Percentiles rank a stretch among this genome's conserved stretches.
Evolutionary conservation across 2,888 invertebrate species (phyloP).

Genomic region (Sinelater perroti): DNA sequence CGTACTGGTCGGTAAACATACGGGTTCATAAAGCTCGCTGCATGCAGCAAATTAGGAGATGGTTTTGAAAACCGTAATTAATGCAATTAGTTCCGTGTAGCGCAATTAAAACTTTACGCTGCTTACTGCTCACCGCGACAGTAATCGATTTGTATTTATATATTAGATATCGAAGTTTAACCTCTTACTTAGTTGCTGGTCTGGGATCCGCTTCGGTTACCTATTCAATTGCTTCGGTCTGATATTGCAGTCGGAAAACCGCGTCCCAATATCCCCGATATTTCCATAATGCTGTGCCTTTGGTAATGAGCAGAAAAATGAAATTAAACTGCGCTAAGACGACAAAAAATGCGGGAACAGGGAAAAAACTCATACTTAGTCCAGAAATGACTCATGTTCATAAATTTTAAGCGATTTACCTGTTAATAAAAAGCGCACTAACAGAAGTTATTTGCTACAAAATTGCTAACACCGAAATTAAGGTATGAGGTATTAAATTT

Average conservation of each 20-base stretch:
- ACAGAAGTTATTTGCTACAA: too few relatives aligned
- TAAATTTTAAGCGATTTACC: too few relatives aligned
- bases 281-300: too few relatives aligned
- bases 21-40: slow-evolving; percentile 10
- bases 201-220: slow-evolving; percentile 1
- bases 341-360: too few relatives aligned
- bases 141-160: slow-evolving; percentile 25
- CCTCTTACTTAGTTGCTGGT: slow-evolving; percentile 7
- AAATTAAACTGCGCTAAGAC: too few relatives aligned
- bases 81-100: slow-evolving; percentile 19
- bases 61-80: slow-evolving; percentile 26
- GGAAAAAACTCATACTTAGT: too few relatives aligned
- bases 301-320: too few relatives aligned
- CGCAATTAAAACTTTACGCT: slow-evolving; percentile 24
- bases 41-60: slow-evolving; percentile 18
- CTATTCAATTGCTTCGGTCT: background rate
- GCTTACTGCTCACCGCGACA: slow-evolving; percentile 8
- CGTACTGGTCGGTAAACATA: slow-evolving; percentile 13
- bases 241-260: background rate
- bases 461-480: too few relatives aligned
- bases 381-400: too few relatives aligned
- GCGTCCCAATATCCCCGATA: too few relatives aligned
- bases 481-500: too few relatives aligned
- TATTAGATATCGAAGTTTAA: slow-evolving; percentile 22
- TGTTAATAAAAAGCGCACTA: too few relatives aligned